phyloP scores from a whole-genome alignment of 2,797 vertebrate genomes.

The Gila robusta region DNA sequence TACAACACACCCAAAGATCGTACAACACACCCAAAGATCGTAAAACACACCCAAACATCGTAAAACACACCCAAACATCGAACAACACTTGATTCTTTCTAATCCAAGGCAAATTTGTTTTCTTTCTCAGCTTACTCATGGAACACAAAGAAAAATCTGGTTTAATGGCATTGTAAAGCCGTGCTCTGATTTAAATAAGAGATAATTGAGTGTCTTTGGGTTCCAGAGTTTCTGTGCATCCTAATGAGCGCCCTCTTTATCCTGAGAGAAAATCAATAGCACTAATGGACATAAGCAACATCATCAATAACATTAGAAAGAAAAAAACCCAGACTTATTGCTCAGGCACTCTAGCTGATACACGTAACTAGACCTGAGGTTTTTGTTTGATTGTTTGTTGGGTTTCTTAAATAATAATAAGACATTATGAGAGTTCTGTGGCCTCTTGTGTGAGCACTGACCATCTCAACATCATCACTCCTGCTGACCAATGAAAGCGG shows the following conservation, averaged over 20 bases:
- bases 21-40: no score
- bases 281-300: constrained; percentile 34
- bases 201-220: constrained; percentile 9
- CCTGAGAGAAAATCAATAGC: constrained; percentile 38
- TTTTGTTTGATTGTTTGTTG: not conserved
- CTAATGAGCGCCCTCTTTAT: constrained; percentile 21
- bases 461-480: not conserved
- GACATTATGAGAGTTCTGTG: not conserved
- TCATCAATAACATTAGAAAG: constrained; percentile 28
- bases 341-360: not conserved
- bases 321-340: not conserved
- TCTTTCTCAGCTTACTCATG: not conserved
- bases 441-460: not conserved
- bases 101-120: not conserved
- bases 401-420: not conserved
- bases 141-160: not conserved
- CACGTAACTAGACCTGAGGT: not conserved
- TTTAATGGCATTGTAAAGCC: not conserved
- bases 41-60: not conserved
- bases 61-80: not conserved
- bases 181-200: constrained; percentile 22
- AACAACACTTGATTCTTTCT: not conserved
- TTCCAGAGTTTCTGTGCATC: constrained; percentile 24
- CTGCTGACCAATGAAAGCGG: not conserved
- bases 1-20: no score